Evolutionary conservation across 2,888 invertebrate genomes (phyloP).

Genomic region (Eremobia ochroleuca): DNA sequence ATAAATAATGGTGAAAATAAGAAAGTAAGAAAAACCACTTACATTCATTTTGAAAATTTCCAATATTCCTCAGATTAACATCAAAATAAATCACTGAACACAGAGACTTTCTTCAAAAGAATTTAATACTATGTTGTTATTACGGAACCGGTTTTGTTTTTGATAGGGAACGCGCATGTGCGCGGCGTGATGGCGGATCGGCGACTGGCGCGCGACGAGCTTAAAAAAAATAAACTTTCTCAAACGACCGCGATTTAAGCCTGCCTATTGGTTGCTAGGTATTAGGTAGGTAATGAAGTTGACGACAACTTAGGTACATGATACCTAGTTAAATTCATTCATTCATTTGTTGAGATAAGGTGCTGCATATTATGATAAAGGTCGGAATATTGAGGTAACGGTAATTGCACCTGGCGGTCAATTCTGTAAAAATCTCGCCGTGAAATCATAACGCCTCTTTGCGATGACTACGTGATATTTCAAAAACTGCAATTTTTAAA

Average conservation of each 20-base stretch:
- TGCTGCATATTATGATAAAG: conserved; percentile 18
- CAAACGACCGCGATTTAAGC: conserved; percentile 74
- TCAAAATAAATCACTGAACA: conserved; percentile 66
- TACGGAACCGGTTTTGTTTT: conserved; percentile 63
- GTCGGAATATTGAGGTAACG: background rate
- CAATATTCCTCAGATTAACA: conserved; percentile 65
- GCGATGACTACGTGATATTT: too few species aligned
- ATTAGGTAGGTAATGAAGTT: conserved; percentile 44
- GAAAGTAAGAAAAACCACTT: conserved; percentile 55
- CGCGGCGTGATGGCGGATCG: conserved; percentile 62
- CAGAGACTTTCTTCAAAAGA: conserved; percentile 67
- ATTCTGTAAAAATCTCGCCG: too few species aligned
- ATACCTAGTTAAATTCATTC: conserved; percentile 38
- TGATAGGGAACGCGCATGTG: conserved; percentile 54
- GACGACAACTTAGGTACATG: conserved; percentile 24
- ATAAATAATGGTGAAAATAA: conserved; percentile 53
- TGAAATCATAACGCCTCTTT: too few species aligned
- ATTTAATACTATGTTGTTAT: conserved; percentile 58
- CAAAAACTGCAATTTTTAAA: too few species aligned
- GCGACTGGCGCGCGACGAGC: conserved; percentile 70
- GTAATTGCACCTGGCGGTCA: conserved; percentile 13
- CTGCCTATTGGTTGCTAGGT: conserved; percentile 62
- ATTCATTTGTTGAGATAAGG: conserved; percentile 48
- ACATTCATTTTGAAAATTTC: conserved; percentile 65
- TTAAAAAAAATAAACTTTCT: conserved; percentile 77